Percentiles rank a stretch among this genome's conserved stretches.
Evolutionary conservation across 2,113 vertebrate genomes (phyloP).

Genomic region (Girardinichthys multiradiatus): DNA sequence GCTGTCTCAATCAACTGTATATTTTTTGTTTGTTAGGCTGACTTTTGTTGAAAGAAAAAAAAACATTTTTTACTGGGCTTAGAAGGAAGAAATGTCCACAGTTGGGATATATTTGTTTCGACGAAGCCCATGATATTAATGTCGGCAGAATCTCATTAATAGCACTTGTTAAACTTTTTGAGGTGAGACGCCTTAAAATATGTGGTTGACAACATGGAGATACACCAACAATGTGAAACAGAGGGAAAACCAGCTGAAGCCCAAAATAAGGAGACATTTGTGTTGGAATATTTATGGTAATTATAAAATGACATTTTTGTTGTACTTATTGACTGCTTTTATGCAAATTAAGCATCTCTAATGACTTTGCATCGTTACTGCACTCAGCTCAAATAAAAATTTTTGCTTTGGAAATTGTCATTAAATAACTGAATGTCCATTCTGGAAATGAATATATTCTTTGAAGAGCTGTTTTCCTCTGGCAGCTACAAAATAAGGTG

Average conservation of each 20-base stretch:
- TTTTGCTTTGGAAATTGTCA: neutral
- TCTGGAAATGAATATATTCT: slow-evolving; percentile 12
- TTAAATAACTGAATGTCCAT: slow-evolving; percentile 21
- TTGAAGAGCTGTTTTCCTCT: neutral
- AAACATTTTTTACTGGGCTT: neutral
- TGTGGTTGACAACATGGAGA: neutral
- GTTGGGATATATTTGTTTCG: neutral
- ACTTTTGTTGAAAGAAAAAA: neutral
- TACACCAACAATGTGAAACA: too few species aligned
- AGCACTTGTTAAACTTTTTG: neutral
- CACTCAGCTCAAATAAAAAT: neutral
- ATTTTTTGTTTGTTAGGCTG: neutral
- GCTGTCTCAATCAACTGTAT: neutral
- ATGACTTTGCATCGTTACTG: neutral
- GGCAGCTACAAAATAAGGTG: neutral
- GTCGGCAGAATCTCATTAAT: neutral
- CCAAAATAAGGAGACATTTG: neutral
- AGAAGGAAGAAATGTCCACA: too few species aligned
- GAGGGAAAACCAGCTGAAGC: neutral
- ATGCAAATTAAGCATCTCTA: neutral
- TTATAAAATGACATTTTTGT: neutral
- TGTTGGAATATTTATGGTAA: neutral
- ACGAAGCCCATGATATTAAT: neutral
- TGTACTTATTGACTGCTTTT: neutral
- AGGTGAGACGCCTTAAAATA: neutral